phyloP scores from a whole-genome alignment of 2,797 vertebrate species.

The Eutrigla gurnardus region DNA sequence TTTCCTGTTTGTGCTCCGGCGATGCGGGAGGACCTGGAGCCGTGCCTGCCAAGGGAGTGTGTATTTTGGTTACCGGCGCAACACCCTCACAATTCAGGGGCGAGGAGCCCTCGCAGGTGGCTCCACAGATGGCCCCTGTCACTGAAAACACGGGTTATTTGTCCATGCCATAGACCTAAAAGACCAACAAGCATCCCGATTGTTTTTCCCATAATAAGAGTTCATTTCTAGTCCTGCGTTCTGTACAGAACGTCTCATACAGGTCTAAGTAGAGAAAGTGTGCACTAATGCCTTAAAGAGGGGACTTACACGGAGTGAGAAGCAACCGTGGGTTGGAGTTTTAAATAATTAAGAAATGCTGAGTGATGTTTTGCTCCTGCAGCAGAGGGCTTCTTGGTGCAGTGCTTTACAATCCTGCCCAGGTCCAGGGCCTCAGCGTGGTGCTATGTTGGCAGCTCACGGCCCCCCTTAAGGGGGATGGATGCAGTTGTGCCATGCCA shows the following conservation, averaged over 20 bases:
- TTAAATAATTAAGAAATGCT: constrained; percentile 86
- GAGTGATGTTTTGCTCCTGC: constrained; percentile 79
- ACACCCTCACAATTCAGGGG: constrained; percentile 62
- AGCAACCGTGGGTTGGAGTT: constrained; percentile 64
- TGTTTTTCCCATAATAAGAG: constrained; percentile 44
- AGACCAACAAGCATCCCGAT: constrained; percentile 34
- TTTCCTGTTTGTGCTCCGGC: constrained; percentile 79
- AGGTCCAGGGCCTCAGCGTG: constrained; percentile 42
- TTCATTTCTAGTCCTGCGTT: constrained; percentile 18
- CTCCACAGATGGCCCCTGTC: constrained; percentile 75
- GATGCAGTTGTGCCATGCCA: constrained; percentile 54
- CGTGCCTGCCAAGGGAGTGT: constrained; percentile 65
- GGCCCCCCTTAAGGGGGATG: constrained; percentile 30
- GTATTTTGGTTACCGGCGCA: constrained; percentile 44
- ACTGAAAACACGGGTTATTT: constrained; percentile 69
- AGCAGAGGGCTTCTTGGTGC: constrained; percentile 67
- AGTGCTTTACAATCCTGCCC: constrained; percentile 66
- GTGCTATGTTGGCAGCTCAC: constrained; percentile 53
- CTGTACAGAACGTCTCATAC: constrained; percentile 22
- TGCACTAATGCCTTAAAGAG: constrained; percentile 57
- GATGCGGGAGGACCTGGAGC: constrained; percentile 76
- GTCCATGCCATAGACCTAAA: constrained; percentile 50
- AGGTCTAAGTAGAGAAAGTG: constrained; percentile 41
- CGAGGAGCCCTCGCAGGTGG: constrained; percentile 78
- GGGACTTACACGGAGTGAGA: constrained; percentile 55